A percentile compares a stretch with the other conserved stretches of the same genome.
Conservation (phyloP, 2,113 vertebrate genomes). For the Sterrhoptilus dennistouni region DNA sequence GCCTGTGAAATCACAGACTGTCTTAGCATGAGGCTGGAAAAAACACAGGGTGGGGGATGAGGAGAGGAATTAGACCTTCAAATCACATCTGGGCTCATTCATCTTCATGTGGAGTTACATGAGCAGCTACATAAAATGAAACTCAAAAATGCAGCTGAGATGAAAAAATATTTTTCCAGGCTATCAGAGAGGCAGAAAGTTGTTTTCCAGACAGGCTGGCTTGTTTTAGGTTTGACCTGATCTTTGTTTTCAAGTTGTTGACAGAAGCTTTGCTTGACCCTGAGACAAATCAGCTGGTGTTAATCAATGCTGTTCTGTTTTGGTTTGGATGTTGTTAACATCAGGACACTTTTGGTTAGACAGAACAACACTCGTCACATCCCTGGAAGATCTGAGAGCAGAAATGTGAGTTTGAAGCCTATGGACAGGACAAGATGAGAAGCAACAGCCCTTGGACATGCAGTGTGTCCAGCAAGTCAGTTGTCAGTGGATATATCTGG, state of each 20-base stretch:
- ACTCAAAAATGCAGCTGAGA: constrained; percentile 41
- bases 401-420: background rate
- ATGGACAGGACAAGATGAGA: background rate
- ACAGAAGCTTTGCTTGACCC: constrained; percentile 47
- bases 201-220: constrained; percentile 48
- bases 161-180: constrained; percentile 54
- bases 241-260: constrained; percentile 16
- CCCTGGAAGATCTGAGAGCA: background rate
- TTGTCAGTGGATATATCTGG: background rate
- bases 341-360: rapidly evolving
- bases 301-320: constrained; percentile 26
- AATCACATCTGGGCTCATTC: constrained; percentile 49
- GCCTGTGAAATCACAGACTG: background rate
- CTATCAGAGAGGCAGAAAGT: constrained; percentile 2
- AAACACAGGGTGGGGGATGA: background rate
- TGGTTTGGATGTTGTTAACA: constrained; percentile 2
- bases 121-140: constrained; percentile 26
- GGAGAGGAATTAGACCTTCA: background rate
- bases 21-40: background rate
- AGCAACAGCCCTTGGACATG: background rate
- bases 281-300: constrained; percentile 49
- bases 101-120: constrained; percentile 14
- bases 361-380: background rate
- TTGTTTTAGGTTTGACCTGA: constrained; percentile 35
- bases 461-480: background rate